Conservation (phyloP, 2,113 vertebrate genomes). For the Marmota monax region DNA sequence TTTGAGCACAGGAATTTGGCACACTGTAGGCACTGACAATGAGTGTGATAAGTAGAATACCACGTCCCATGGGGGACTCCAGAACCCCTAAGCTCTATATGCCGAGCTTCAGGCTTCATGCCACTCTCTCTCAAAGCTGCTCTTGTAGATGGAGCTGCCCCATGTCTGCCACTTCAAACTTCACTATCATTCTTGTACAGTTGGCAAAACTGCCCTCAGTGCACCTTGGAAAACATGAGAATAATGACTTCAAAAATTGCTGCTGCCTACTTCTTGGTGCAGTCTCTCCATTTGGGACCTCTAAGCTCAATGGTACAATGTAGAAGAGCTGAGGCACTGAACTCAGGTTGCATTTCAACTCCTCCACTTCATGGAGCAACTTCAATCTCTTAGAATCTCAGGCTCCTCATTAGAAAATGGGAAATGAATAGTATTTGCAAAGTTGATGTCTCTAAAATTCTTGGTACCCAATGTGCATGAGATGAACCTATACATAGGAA, state of each 20-base stretch:
- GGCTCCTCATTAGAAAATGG: neutral
- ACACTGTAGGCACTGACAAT: no score
- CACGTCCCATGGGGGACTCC: accelerated
- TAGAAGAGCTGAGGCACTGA: neutral
- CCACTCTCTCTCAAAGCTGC: neutral
- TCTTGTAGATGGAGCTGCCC: neutral
- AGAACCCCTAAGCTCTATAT: neutral
- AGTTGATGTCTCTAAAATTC: neutral
- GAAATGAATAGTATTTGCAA: neutral
- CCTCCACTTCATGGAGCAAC: neutral
- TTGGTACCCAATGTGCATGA: neutral
- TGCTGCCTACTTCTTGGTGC: neutral
- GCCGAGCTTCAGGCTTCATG: neutral
- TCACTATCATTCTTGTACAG: neutral
- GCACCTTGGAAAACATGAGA: neutral
- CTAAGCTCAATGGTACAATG: neutral
- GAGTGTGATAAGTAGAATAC: neutral
- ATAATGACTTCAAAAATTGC: neutral
- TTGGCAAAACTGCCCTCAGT: neutral
- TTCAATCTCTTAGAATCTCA: neutral
- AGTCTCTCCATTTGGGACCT: neutral
- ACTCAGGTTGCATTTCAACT: neutral
- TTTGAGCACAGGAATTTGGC: neutral
- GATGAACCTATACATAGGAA: neutral
- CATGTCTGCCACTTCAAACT: neutral